These are phyloP conservation scores for Mimas tiliae DNA, from an alignment of 2,888 invertebrate genomes.

Conservation along the genomic window DNA sequence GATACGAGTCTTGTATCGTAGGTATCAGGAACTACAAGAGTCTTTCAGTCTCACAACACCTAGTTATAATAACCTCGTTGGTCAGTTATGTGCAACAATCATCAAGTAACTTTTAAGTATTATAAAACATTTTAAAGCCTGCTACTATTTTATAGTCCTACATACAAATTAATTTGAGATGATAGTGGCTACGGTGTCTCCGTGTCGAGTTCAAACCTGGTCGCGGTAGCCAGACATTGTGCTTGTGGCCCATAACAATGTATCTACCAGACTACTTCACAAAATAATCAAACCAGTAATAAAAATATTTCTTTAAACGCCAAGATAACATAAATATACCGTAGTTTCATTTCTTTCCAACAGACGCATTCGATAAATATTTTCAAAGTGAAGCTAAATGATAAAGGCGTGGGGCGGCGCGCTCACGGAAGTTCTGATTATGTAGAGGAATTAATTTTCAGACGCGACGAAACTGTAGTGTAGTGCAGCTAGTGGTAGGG, in stretches of 20 bases:
- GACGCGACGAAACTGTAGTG: constrained; percentile 79
- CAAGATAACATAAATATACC: background rate
- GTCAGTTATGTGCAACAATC: too few species aligned
- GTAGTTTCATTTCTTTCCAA: constrained; percentile 11
- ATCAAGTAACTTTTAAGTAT: too few species aligned
- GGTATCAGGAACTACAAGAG: too few species aligned
- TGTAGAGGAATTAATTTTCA: constrained; percentile 85
- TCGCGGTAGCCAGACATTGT: background rate
- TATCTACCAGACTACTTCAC: background rate
- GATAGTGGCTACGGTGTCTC: too few species aligned
- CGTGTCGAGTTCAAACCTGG: background rate
- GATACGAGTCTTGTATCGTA: too few species aligned
- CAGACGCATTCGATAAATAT: constrained; percentile 26
- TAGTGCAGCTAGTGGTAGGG: constrained; percentile 51
- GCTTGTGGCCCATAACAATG: background rate
- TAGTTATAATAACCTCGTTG: too few species aligned
- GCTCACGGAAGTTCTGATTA: constrained; percentile 81
- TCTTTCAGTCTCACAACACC: too few species aligned
- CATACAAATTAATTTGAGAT: too few species aligned
- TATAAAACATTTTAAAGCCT: too few species aligned
- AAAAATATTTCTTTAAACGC: background rate
- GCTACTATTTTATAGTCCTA: too few species aligned
- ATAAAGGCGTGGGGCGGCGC: constrained; percentile 48
- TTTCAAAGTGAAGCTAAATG: constrained; percentile 66
- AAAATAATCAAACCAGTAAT: background rate